A percentile compares a stretch with the other conserved stretches of the same genome.
Evolutionary conservation across 1,140 invertebrate species (phyloP).

Genomic region (Bombus pyrosoma): DNA sequence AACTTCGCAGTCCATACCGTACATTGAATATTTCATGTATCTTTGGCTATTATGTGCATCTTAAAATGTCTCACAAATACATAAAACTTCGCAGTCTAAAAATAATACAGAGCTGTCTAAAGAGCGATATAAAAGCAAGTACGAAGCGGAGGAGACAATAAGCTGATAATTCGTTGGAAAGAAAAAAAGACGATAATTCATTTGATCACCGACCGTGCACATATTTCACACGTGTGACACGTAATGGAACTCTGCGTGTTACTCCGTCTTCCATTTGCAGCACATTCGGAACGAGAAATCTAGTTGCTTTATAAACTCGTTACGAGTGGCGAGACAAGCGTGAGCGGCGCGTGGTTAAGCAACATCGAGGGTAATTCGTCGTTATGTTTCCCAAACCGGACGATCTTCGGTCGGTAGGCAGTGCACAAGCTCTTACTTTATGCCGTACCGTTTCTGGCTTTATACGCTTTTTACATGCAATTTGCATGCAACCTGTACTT

Average conservation of each 20-base stretch:
- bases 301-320: conserved; percentile 10
- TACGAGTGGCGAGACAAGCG: background rate
- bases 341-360: background rate
- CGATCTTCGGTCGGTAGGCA: background rate
- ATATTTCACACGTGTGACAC: background rate
- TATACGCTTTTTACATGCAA: conserved; percentile 11
- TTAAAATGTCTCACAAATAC: no score
- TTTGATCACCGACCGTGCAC: background rate
- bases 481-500: conserved; percentile 20
- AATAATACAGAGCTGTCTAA: no score
- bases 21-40: no score
- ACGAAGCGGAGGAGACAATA: no score
- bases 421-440: conserved; percentile 9
- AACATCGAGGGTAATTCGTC: background rate
- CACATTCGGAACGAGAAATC: background rate
- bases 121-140: no score
- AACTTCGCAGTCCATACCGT: no score
- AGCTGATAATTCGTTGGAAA: background rate
- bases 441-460: background rate
- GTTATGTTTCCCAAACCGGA: conserved; percentile 18
- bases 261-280: background rate
- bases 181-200: background rate
- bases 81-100: no score
- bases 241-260: background rate
- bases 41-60: no score